These are phyloP conservation scores for Lepidurus packardi DNA, from an alignment of 1,140 invertebrate genomes.

Conservation along the genomic window DNA sequence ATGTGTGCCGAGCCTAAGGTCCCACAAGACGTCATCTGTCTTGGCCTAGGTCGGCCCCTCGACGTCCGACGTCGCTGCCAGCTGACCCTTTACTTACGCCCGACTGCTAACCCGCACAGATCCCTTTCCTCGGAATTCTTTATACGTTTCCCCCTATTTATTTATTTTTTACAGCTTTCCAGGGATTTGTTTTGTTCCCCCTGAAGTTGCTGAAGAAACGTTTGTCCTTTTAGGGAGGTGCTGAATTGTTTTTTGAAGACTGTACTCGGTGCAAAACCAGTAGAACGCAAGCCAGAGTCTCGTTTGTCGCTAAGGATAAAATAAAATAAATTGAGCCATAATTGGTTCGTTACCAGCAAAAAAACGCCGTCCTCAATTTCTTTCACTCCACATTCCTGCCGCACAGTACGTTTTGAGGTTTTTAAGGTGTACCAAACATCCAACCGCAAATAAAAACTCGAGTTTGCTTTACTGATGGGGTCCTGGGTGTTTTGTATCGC, in stretches of 20 bases:
- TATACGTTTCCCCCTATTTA: neutral
- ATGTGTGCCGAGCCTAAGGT: neutral
- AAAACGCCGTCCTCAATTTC: no score
- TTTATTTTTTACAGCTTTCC: neutral
- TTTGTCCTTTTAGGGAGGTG: no score
- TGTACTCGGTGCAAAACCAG: no score
- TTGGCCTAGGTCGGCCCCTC: neutral
- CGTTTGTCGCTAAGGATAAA: no score
- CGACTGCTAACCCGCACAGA: no score
- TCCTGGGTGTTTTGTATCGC: neutral
- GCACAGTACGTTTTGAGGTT: no score
- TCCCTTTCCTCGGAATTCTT: neutral
- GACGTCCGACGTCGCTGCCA: neutral
- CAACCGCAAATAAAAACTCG: neutral
- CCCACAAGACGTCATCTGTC: constrained; percentile 17
- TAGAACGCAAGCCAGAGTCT: no score
- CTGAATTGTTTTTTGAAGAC: no score
- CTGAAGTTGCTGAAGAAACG: no score
- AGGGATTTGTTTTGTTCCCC: neutral
- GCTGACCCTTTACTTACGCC: neutral
- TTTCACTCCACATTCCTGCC: no score
- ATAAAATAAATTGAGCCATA: no score
- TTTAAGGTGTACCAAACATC: neutral
- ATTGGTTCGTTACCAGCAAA: no score
- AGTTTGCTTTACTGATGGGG: neutral